Conservation (phyloP, 2,888 invertebrate genomes). For the Polydrusus pterygomalis region DNA sequence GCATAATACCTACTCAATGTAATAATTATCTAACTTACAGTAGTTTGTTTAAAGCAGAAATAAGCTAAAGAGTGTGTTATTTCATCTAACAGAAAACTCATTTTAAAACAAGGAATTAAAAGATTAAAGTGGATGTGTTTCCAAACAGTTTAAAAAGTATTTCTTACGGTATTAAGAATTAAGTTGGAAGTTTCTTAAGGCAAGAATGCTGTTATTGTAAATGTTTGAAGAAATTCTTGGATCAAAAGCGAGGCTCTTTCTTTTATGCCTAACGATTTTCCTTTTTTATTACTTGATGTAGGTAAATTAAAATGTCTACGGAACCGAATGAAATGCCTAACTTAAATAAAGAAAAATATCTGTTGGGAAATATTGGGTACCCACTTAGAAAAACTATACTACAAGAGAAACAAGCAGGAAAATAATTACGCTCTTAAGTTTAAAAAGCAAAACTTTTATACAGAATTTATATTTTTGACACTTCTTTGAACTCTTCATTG, state of each 20-base stretch:
- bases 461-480: not conserved
- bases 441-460: not conserved
- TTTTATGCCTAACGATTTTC: constrained; percentile 8
- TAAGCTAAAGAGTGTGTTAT: constrained; percentile 17
- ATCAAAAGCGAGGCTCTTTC: constrained; percentile 19
- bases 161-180: constrained; percentile 26
- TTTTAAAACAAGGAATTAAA: constrained; percentile 17
- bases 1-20: not conserved
- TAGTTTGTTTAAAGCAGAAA: constrained; percentile 1
- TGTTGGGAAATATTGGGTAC: too few relatives aligned
- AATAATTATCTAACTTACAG: constrained; percentile 16
- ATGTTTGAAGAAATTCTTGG: constrained; percentile 20
- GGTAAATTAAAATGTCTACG: constrained; percentile 15
- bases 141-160: constrained; percentile 28
- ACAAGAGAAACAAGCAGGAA: not conserved
- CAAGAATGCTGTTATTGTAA: constrained; percentile 17
- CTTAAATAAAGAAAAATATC: too few relatives aligned
- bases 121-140: constrained; percentile 28
- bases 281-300: not conserved
- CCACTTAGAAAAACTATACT: not conserved
- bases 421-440: constrained; percentile 10
- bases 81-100: constrained; percentile 18
- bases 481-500: not conserved
- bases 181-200: constrained; percentile 1
- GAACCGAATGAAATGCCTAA: constrained; percentile 12